A percentile compares a stretch with the other conserved stretches of the same genome.
phyloP scores from a whole-genome alignment of 2,113 vertebrate genomes.

The Cebidichthys violaceus region DNA sequence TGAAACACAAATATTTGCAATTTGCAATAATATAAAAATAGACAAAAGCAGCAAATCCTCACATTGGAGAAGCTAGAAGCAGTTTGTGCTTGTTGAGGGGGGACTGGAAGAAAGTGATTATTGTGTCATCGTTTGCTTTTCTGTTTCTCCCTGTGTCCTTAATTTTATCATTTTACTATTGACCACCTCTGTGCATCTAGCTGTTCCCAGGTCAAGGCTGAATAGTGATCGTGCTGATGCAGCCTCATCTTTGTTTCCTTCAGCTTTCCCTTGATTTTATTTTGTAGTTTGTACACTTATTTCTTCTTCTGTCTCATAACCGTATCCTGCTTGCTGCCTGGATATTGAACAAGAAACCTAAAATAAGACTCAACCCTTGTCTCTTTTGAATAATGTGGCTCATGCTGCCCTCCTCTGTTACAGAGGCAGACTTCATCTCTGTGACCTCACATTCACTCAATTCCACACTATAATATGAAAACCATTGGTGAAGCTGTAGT shows the following conservation, averaged over 20 bases:
- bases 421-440: constrained; percentile 15
- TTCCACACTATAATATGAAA: constrained; percentile 17
- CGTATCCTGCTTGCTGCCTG: background rate
- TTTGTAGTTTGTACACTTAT: background rate
- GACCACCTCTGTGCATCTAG: background rate
- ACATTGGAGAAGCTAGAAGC: background rate
- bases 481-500: background rate
- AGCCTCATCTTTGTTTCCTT: background rate
- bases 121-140: background rate
- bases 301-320: background rate
- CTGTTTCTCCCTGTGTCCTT: background rate
- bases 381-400: constrained; percentile 19
- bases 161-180: background rate
- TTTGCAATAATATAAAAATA: background rate
- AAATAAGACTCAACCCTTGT: background rate
- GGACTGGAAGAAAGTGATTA: background rate
- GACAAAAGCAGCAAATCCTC: background rate
- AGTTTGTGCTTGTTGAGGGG: background rate
- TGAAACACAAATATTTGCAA: background rate
- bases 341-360: background rate
- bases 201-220: background rate
- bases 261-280: background rate
- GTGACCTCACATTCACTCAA: background rate
- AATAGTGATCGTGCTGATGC: background rate
- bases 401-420: constrained; percentile 74